A percentile compares a stretch with the other conserved stretches of the same genome.
Evolutionary conservation across 2,113 vertebrate species (phyloP).

Genomic region (Campylorhamphus procurvoides): DNA sequence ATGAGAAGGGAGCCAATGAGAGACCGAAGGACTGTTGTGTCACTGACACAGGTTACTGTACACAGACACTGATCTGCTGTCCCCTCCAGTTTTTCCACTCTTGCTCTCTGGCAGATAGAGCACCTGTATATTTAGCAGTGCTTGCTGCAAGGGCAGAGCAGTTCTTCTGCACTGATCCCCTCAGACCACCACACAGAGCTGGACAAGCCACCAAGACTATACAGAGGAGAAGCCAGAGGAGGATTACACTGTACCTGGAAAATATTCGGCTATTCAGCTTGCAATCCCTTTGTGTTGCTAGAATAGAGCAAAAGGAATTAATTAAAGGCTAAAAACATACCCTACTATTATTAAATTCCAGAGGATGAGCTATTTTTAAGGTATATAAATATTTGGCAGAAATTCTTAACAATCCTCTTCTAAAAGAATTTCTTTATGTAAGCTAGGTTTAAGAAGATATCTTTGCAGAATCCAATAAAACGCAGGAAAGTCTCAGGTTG

Average conservation of each 20-base stretch:
- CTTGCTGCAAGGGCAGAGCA: not conserved
- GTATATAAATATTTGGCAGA: constrained; percentile 40
- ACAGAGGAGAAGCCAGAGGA: not conserved
- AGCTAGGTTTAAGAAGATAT: constrained; percentile 5
- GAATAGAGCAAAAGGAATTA: constrained; percentile 29
- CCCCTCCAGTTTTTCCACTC: not conserved
- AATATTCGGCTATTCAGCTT: not conserved
- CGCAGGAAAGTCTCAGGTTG: not conserved
- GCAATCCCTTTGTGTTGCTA: not conserved
- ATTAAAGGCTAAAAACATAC: constrained; percentile 41
- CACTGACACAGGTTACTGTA: not conserved
- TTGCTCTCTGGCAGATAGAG: not conserved
- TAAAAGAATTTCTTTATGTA: not conserved
- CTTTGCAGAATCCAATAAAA: constrained; percentile 13
- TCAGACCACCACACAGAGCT: not conserved
- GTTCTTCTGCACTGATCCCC: not conserved
- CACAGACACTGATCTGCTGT: not conserved
- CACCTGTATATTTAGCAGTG: not conserved
- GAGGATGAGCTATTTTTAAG: constrained; percentile 36
- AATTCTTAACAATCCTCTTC: not conserved
- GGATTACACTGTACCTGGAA: not conserved
- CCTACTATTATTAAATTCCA: constrained; percentile 52
- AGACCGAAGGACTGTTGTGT: not conserved
- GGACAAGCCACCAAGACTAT: not conserved
- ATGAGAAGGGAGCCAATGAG: not conserved